A percentile compares a stretch with the other conserved stretches of the same genome.
phyloP scores from a whole-genome alignment of 37 sponge, comb jelly and placozoan genomes.

The Spongilla lacustris region DNA sequence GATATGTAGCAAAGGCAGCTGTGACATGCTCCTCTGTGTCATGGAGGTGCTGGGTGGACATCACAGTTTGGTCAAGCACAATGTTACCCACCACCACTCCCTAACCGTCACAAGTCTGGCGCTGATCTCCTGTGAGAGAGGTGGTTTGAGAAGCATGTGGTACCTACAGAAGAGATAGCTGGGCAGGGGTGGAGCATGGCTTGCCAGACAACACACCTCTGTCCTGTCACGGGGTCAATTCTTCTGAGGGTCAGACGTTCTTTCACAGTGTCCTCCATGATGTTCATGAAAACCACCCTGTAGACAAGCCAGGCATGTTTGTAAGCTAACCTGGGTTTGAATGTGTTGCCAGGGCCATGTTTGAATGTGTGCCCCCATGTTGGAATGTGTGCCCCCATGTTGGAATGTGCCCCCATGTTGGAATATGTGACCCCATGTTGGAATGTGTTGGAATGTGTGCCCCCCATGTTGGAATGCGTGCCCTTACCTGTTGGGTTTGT shows the following conservation, averaged over 20 bases:
- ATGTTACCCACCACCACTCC: background rate
- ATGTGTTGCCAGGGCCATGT: too few relatives aligned
- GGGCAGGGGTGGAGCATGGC: background rate
- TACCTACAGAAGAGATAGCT: constrained; percentile 33
- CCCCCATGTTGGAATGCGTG: background rate
- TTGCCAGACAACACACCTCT: constrained; percentile 14
- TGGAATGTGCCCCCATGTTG: too few relatives aligned
- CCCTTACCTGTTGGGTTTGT: constrained; percentile 79
- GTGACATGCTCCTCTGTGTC: constrained; percentile 61
- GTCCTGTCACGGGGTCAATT: constrained; percentile 81
- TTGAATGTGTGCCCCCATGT: too few relatives aligned
- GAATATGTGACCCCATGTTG: background rate
- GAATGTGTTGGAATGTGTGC: background rate
- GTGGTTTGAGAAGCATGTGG: constrained; percentile 86
- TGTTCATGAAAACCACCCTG: constrained; percentile 88
- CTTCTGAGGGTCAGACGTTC: constrained; percentile 82
- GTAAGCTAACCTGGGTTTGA: background rate
- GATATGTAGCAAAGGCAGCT: constrained; percentile 46
- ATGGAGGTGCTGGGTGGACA: constrained; percentile 54
- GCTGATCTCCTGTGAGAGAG: constrained; percentile 72
- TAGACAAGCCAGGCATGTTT: background rate
- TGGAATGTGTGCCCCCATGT: too few relatives aligned
- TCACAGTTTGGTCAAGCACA: background rate
- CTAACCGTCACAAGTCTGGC: constrained; percentile 76
- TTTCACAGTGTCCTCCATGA: constrained; percentile 72